phyloP scores from a whole-genome alignment of 92 coral and sea anemone species.

The Montipora capitata region DNA sequence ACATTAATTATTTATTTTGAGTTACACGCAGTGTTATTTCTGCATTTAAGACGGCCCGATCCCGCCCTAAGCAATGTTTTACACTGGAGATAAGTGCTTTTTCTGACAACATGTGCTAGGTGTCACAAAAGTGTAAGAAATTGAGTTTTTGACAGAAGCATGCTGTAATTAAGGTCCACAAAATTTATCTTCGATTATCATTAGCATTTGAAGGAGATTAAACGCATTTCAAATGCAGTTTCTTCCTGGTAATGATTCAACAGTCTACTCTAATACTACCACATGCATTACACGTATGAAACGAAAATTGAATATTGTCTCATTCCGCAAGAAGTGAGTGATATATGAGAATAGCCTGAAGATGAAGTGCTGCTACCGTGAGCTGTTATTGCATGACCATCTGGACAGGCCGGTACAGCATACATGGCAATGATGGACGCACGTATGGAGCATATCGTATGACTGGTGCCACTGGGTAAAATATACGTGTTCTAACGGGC shows the following conservation, averaged over 20 bases:
- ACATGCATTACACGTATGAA: background rate
- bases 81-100: background rate
- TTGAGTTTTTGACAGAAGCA: background rate
- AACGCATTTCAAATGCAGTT: background rate
- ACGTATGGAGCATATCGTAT: constrained; percentile 74
- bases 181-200: too few species aligned
- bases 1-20: too few species aligned
- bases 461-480: constrained; percentile 70
- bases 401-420: constrained; percentile 35
- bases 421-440: constrained; percentile 5
- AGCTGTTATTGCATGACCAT: constrained; percentile 18
- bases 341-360: background rate
- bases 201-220: background rate
- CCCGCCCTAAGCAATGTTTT: background rate
- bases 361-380: background rate
- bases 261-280: background rate
- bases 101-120: background rate
- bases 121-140: background rate
- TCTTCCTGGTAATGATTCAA: background rate
- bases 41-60: background rate
- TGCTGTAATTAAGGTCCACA: too few species aligned
- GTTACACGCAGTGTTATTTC: too few species aligned
- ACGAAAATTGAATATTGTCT: background rate
- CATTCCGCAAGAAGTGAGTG: too few species aligned
- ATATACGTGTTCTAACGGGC: constrained; percentile 36